phyloP scores from a whole-genome alignment of 2,888 invertebrate species.

The Automeris io region DNA sequence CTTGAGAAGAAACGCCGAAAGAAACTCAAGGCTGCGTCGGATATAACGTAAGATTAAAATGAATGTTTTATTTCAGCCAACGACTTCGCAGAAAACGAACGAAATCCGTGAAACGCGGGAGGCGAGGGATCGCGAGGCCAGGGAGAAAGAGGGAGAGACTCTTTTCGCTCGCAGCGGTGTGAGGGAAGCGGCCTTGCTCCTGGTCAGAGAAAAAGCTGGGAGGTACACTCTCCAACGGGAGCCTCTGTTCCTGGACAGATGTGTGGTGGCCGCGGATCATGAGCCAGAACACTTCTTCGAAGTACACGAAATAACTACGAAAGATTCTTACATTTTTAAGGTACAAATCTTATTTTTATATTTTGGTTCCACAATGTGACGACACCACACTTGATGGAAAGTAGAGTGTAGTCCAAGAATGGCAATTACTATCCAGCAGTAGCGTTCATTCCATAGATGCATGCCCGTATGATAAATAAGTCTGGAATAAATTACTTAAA shows the following conservation, averaged over 20 bases:
- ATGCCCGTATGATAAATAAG: too few relatives aligned
- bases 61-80: constrained; percentile 74
- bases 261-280: constrained; percentile 93
- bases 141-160: constrained; percentile 63
- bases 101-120: constrained; percentile 76
- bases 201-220: constrained; percentile 93
- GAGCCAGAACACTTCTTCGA: constrained; percentile 97
- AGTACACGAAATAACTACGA: constrained; percentile 93
- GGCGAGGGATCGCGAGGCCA: constrained; percentile 61
- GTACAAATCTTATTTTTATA: too few relatives aligned
- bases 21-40: too few relatives aligned
- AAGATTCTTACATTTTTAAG: constrained; percentile 96
- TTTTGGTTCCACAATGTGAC: too few relatives aligned
- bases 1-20: too few relatives aligned
- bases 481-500: too few relatives aligned
- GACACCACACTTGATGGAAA: too few relatives aligned
- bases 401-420: too few relatives aligned
- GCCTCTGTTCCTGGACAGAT: constrained; percentile 92
- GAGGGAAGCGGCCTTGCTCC: constrained; percentile 90
- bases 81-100: constrained; percentile 81
- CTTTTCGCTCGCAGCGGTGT: constrained; percentile 86
- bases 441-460: too few relatives aligned
- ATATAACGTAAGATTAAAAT: too few relatives aligned
- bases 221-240: constrained; percentile 91
- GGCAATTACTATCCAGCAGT: too few relatives aligned